Evolutionary conservation across 2,888 invertebrate genomes (phyloP), one percentile per base, ranked within the genome.

Genomic region (Cantharis rufa): DNA sequence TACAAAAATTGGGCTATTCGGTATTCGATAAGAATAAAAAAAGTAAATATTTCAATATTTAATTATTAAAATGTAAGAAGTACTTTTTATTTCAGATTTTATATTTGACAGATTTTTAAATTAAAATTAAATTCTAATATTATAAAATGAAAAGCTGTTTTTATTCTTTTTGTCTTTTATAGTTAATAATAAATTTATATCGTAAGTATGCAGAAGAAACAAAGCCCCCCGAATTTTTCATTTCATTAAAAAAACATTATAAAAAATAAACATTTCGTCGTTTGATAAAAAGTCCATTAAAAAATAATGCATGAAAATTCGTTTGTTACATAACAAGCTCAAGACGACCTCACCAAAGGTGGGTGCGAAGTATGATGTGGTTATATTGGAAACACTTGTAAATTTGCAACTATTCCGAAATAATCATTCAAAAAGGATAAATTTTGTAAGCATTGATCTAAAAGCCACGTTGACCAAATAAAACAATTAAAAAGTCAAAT

Each of bases 401-500:
- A 48, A 48, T n/a, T 48, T 48, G 48, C n/a, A n/a, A n/a, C n/a
- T 48, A 1, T n/a, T 48, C n/a, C 48, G 13, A 48, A 48, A 24
- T 24, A 48, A 48, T n/a, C 24, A 48, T 48, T 48, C n/a, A 48
- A 48, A 48, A n/a, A 9, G 79, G 78, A 80, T 80, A 79, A 81
- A 81, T 80, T 80, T 79, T 76, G 73, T 71, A 62, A 71, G 61
- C 62, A 77, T 77, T 71, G 77, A 74, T 75, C 72, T 72, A 75
- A 70, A 71, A 75, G 63, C 71, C 75, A 16, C 32, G 32, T 70
- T 75, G 71, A 70, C 79, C 75, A 78, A 73, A 70, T 77, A 79
- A 78, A 81, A 79, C 82, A 82, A 81, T 83, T 82, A 82, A 81
- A 82, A 82, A 83, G 81, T 80, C 81, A 80, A 81, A 81, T 82